Evolutionary conservation across 2,113 vertebrate genomes (phyloP).

Genomic region (Oenanthe oenanthe): DNA sequence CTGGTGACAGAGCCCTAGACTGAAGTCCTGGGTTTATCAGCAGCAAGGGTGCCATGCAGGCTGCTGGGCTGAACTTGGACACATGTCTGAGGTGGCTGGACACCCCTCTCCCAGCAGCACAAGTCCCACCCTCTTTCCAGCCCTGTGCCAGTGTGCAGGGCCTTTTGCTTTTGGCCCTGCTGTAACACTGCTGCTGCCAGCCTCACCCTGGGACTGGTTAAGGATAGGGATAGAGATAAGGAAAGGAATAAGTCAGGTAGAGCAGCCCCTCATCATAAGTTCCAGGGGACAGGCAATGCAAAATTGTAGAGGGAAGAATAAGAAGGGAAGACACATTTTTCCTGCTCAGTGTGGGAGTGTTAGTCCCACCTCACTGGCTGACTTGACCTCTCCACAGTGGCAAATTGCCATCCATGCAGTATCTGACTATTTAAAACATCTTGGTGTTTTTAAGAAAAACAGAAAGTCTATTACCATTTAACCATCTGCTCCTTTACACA

Average conservation of each 20-base stretch:
- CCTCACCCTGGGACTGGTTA: not conserved
- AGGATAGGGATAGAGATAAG: not conserved
- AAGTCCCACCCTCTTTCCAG: not conserved
- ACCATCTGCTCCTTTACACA: not conserved
- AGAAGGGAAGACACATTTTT: not conserved
- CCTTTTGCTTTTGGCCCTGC: not conserved
- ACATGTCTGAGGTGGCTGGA: not conserved
- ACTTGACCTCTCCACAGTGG: not conserved
- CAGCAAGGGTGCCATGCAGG: not conserved
- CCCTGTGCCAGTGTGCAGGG: not conserved
- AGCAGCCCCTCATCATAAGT: not conserved
- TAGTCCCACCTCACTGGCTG: not conserved
- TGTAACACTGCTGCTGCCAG: not conserved
- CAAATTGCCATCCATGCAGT: not conserved
- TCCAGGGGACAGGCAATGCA: not conserved
- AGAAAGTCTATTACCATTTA: not conserved
- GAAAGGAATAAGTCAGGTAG: not conserved
- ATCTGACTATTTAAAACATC: not conserved
- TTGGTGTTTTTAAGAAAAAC: not conserved
- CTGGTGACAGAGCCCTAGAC: not conserved
- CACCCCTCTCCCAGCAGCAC: not conserved
- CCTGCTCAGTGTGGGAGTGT: not conserved
- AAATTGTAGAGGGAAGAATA: not conserved
- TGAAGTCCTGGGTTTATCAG: constrained; percentile 53
- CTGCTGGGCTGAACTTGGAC: not conserved